A percentile compares a stretch with the other conserved stretches of the same genome.
phyloP scores from a whole-genome alignment of 2,888 invertebrate species.

The Cosmia trapezina region DNA sequence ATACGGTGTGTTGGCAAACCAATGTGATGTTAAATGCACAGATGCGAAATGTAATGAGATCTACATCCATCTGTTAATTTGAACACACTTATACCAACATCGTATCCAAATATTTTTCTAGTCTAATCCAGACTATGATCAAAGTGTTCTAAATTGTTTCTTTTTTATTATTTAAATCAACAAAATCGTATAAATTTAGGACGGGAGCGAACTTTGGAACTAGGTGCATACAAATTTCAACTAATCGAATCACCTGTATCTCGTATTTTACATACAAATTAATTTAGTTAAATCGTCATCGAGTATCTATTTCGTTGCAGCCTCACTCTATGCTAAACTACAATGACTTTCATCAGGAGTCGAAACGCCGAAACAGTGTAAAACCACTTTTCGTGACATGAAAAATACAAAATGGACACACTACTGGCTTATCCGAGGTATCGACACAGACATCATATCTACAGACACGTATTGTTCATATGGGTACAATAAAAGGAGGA shows the following conservation, averaged over 20 bases:
- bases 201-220: slow-evolving; percentile 84
- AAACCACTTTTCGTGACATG: slow-evolving; percentile 63
- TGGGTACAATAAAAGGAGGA: slow-evolving; percentile 69
- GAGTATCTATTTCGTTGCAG: slow-evolving; percentile 82
- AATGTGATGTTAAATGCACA: slow-evolving; percentile 22
- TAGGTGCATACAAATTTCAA: slow-evolving; percentile 69
- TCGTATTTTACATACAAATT: slow-evolving; percentile 73
- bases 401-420: slow-evolving; percentile 62
- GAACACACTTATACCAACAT: slow-evolving; percentile 43
- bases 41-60: slow-evolving; percentile 17
- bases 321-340: slow-evolving; percentile 54
- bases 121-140: slow-evolving; percentile 57
- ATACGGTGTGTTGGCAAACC: slow-evolving; percentile 13
- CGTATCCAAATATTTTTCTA: slow-evolving; percentile 55
- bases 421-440: slow-evolving; percentile 51
- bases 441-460: slow-evolving; percentile 55
- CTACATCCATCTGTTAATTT: slow-evolving; percentile 6
- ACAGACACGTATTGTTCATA: slow-evolving; percentile 60
- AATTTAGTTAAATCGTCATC: slow-evolving; percentile 69
- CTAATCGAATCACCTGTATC: slow-evolving; percentile 72
- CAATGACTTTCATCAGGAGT: slow-evolving; percentile 36
- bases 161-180: slow-evolving; percentile 54
- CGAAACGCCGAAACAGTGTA: slow-evolving; percentile 61
- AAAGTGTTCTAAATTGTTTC: slow-evolving; percentile 49
- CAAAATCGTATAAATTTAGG: slow-evolving; percentile 85